These are phyloP conservation scores for Sander lucioperca DNA, from an alignment of 2,113 vertebrate genomes.

Conservation along the genomic window DNA sequence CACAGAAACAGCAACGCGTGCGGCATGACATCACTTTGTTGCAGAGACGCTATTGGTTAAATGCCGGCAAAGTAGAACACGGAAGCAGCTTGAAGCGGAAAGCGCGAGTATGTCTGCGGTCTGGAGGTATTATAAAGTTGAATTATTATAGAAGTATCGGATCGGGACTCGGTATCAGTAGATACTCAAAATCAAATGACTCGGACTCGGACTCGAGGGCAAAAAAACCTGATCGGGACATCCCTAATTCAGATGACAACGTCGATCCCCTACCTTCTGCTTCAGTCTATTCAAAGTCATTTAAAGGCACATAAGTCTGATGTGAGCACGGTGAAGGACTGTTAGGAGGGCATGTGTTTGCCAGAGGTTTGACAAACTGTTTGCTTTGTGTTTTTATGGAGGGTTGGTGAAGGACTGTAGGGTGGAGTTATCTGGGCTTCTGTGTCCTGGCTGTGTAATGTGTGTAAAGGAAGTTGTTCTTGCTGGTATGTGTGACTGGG, in stretches of 20 bases:
- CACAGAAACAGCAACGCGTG: no score
- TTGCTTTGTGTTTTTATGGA: slow-evolving; percentile 39
- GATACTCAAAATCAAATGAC: no score
- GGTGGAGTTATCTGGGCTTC: slow-evolving; percentile 32
- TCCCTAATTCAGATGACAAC: background rate
- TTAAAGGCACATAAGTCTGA: slow-evolving; percentile 18
- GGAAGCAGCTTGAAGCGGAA: no score
- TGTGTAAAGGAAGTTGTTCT: slow-evolving; percentile 68
- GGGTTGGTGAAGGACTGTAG: slow-evolving; percentile 43
- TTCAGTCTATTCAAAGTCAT: slow-evolving; percentile 38
- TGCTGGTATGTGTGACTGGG: slow-evolving; percentile 46
- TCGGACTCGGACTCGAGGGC: no score
- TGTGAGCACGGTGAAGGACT: slow-evolving; percentile 20
- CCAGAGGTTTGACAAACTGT: slow-evolving; percentile 33
- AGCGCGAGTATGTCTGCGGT: no score
- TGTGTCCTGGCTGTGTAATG: slow-evolving; percentile 44
- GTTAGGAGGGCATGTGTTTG: slow-evolving; percentile 16
- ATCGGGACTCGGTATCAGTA: no score
- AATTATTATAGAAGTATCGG: no score
- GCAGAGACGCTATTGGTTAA: no score
- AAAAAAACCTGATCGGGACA: no score
- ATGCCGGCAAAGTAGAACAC: no score
- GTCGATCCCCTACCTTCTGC: background rate
- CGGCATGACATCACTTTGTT: no score
- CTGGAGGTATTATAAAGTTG: no score